Evolutionary conservation across 2,113 vertebrate species (phyloP), one percentile per base, ranked within the genome.

Genomic region (Columba janthina): DNA sequence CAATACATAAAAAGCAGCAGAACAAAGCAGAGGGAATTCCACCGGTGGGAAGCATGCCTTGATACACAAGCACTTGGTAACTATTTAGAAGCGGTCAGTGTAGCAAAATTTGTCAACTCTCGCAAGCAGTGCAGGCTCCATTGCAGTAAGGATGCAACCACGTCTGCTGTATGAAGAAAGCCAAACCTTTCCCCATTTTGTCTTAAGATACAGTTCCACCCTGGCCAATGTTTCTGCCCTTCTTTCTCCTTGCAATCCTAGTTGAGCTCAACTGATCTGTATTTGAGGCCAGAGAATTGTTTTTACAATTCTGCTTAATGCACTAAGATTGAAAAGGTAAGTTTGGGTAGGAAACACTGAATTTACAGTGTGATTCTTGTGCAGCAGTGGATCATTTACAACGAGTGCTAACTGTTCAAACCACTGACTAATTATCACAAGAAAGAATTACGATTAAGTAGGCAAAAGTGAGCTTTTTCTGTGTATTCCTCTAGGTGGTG

Each of bases 1-100:
- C 79, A 15, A 34, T 83, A 90, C 76, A 69, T 50, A 57, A 46
- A 69, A 72, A 94, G 87, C 91, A 95, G 94, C 94, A 61, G 88
- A 81, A 90, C 48, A 62, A 95, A 97, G 94, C 92, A 6, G 88
- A 71, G 82, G 83, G 48, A 61, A 53, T 81, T 28, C 92, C 36
- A 3, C 7, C 19, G 34, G 54, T 26, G 57, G 86, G 82, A 75
- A 91, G 96, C 95, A 96, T 96, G 95, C 91, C 93, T 85, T 28
- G 38, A 46, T 61, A 67, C 90, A 90, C 38, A 29, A 90, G 89
- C 85, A 56, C 72, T 54, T 62, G 9, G n/a, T 20, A 74, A 28
- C 58, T 77, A 65, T 28, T 79, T 17, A 60, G 46, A 90, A 90
- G 93, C 20, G 1, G 50, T 53, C 38, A 24, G 72, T 42, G 92